phyloP scores from a whole-genome alignment of 2,888 invertebrate species.

The Yponomeuta malinellus region DNA sequence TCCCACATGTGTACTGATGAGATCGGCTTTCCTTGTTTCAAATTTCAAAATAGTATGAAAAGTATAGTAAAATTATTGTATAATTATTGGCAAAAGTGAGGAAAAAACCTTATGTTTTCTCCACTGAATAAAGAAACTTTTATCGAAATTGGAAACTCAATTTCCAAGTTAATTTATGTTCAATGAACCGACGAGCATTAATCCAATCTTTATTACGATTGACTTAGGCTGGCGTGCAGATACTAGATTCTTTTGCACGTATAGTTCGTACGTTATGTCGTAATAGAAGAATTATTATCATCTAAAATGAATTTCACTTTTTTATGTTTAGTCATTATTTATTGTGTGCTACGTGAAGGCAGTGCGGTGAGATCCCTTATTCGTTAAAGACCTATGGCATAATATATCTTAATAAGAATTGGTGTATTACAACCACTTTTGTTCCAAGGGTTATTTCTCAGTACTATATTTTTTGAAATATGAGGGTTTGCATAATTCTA shows the following conservation, averaged over 20 bases:
- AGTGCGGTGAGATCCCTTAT: constrained; percentile 43
- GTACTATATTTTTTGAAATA: too few species aligned
- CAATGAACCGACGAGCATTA: background rate
- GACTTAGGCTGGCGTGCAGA: background rate
- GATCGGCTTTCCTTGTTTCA: too few species aligned
- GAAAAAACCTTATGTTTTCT: too few species aligned
- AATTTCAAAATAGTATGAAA: too few species aligned
- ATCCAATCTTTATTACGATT: background rate
- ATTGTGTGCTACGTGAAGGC: constrained; percentile 32
- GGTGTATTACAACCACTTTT: too few species aligned
- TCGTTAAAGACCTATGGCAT: constrained; percentile 20
- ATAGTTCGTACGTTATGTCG: background rate
- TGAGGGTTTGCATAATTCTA: too few species aligned
- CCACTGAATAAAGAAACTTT: background rate
- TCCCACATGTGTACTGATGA: too few species aligned
- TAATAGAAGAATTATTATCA: background rate
- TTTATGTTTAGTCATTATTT: constrained; percentile 43
- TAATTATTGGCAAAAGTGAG: too few species aligned
- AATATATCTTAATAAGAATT: background rate
- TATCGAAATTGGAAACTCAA: background rate
- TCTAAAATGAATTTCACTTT: constrained; percentile 49
- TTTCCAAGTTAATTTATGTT: background rate
- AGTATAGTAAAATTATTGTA: too few species aligned
- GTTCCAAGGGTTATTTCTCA: too few species aligned
- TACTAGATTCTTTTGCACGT: background rate